phyloP scores from a whole-genome alignment of 2,113 vertebrate species.

The Chaetura pelagica region DNA sequence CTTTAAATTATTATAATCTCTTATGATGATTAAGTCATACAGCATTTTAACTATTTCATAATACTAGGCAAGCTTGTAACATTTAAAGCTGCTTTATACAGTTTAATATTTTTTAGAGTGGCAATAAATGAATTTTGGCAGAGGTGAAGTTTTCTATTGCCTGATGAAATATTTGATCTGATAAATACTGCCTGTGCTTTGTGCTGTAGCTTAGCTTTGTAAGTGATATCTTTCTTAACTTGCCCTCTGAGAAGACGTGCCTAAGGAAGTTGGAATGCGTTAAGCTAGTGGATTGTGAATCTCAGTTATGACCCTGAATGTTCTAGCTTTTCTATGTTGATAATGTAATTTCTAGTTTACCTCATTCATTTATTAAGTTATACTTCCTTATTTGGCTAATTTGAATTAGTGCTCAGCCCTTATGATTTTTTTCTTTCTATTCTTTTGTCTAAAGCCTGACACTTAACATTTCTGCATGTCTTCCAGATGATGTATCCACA shows the following conservation, averaged over 20 bases:
- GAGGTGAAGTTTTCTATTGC: neutral
- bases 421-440: neutral
- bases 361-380: neutral
- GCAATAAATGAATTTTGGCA: neutral
- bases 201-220: neutral
- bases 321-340: neutral
- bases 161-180: neutral
- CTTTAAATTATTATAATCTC: neutral
- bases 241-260: neutral
- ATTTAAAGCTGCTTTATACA: neutral
- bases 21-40: neutral
- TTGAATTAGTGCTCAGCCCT: neutral
- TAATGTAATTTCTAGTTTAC: neutral
- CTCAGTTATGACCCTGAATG: neutral
- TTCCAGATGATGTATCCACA: slow-evolving; percentile 35
- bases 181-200: neutral
- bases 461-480: slow-evolving; percentile 14
- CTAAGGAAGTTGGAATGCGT: neutral
- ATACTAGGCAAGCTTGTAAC: neutral
- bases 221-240: neutral
- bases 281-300: neutral
- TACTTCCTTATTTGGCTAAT: slow-evolving; percentile 49
- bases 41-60: neutral
- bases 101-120: neutral
- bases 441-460: slow-evolving; percentile 49